phyloP scores from a whole-genome alignment of 2,888 invertebrate genomes.

The Clistopyga incitator region DNA sequence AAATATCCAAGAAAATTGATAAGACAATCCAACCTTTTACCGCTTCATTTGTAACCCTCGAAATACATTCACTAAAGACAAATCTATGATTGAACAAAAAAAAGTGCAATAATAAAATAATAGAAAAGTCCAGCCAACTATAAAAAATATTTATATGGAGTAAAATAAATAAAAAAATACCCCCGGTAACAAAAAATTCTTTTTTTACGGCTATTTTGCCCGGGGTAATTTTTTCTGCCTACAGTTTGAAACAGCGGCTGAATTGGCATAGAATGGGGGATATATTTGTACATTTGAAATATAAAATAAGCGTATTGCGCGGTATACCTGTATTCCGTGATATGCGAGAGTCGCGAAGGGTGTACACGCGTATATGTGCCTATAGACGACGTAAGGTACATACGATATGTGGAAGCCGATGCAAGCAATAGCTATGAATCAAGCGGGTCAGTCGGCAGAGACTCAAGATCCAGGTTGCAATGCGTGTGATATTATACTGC shows the following conservation, averaged over 20 bases:
- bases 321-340: constrained; percentile 17
- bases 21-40: no score
- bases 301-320: constrained; percentile 13
- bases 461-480: constrained; percentile 50
- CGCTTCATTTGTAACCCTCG: no score
- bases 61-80: background rate
- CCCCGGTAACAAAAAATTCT: no score
- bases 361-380: constrained; percentile 21
- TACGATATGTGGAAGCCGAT: constrained; percentile 43
- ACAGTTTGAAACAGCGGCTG: no score
- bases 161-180: no score
- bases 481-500: constrained; percentile 51
- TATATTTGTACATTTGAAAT: constrained; percentile 9
- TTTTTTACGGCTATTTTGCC: no score
- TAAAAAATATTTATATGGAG: no score
- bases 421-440: constrained; percentile 48
- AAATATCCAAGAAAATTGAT: no score
- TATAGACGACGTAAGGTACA: constrained; percentile 19
- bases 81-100: background rate
- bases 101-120: no score
- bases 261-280: no score
- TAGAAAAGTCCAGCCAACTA: no score
- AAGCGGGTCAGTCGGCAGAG: constrained; percentile 59
- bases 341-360: constrained; percentile 35
- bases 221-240: no score